Evolutionary conservation across 2,113 vertebrate genomes (phyloP), one percentile per base, ranked within the genome.

Genomic region (Equus przewalskii): DNA sequence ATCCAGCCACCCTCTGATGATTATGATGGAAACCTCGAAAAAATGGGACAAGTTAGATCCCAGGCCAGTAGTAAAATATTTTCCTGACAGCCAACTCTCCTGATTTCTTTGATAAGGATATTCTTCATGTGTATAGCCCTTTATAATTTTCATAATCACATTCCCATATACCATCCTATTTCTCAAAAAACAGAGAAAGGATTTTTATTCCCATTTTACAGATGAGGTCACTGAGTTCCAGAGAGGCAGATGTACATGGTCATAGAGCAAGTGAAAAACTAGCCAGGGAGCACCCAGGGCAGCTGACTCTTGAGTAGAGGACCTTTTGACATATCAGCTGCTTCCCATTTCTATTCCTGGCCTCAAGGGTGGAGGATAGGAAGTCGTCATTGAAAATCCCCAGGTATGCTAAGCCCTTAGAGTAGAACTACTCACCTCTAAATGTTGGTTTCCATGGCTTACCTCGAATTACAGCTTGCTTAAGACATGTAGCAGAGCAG

Each of bases 181-280:
- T 91, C 86, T 96, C 64, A 93, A 67, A 86, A 56, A 86, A 16
- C 46, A 64, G 60, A 89, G 13, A 70, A 91, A 72, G 26, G 18
- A 60, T 26, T 82, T 82, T 94, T 13, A 60, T 91, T 51, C 18
- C 62, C 60, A n/a, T 5, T 3, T 49, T 73, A 46, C 9, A 21
- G 2, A 70, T 84, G 46, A 95, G 56, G 21, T 67, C 56, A 84
- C 36, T 65, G 44, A 87, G 46, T 82, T 36, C 13, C 46, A 65
- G 49, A 89, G n/a, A 46, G 15, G 65, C 13, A 79, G 72, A 72
- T 54, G 76, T 0, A 0, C 49, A 6, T 51, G 51, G 70, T 26
- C 36, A 46, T 11, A 51, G 36, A 72, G 33, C 54, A 67, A n/a
- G 46, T 30, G 41, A 65, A 70, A 65, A 67, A 30, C 24, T 49